Percentiles rank a stretch among this genome's conserved stretches.
Evolutionary conservation across 2,888 invertebrate species (phyloP).

Genomic region (Drosophila greeni): DNA sequence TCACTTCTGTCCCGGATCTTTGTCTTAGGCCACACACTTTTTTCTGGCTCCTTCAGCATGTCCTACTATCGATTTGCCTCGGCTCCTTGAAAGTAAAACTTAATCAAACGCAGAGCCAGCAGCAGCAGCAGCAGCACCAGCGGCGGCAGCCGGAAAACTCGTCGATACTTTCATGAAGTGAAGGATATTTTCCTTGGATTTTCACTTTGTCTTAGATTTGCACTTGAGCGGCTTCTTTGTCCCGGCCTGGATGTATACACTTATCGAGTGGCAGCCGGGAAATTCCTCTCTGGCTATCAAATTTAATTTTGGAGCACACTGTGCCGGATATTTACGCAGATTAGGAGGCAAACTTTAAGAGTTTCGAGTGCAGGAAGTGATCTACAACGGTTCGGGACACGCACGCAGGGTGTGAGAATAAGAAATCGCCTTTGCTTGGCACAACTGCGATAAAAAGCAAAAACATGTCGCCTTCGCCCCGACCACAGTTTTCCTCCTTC

Average conservation of each 20-base stretch:
- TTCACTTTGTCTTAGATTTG: constrained; percentile 34
- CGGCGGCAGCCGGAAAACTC: constrained; percentile 36
- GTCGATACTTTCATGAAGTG: constrained; percentile 31
- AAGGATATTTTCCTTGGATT: constrained; percentile 18
- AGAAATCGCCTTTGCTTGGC: constrained; percentile 25
- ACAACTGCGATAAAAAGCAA: constrained; percentile 45
- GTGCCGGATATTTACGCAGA: constrained; percentile 30
- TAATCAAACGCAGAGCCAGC: constrained; percentile 60
- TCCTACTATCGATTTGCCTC: constrained; percentile 28
- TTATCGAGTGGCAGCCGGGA: constrained; percentile 6
- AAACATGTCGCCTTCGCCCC: constrained; percentile 35
- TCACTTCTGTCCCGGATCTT: constrained; percentile 20
- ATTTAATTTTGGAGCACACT: constrained; percentile 25
- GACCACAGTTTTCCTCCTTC: background rate
- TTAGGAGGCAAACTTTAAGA: constrained; percentile 17
- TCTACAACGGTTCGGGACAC: constrained; percentile 10
- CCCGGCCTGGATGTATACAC: constrained; percentile 10
- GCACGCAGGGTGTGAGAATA: constrained; percentile 1
- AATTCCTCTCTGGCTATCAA: background rate
- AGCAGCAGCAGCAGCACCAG: constrained; percentile 44
- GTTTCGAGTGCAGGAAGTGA: constrained; percentile 14
- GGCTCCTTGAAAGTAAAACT: constrained; percentile 46
- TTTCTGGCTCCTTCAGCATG: constrained; percentile 21
- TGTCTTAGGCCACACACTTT: constrained; percentile 15
- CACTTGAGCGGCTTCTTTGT: constrained; percentile 48